Base-by-base conservation (phyloP, 2,888 invertebrate species). In the Drosophila paramelanica region DNA sequence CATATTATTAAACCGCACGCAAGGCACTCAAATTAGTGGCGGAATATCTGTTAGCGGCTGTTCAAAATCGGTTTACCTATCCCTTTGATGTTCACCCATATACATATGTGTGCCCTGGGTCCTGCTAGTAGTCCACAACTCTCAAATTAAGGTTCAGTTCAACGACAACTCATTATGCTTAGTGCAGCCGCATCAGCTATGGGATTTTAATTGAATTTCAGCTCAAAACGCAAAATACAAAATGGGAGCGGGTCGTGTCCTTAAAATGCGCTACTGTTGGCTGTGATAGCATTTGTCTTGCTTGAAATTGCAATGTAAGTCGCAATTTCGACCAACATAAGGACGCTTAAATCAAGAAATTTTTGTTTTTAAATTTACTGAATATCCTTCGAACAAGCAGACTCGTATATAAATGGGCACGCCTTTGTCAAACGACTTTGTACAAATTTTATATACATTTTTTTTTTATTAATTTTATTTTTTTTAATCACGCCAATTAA, bases 21-120 rank as follows among this genome's bases (percentile, higher is more conserved):
- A 23, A 62, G 77, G 66, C 50, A 61, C 68, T 71, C 67, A 88
- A 81, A 88, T 82, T 82, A 85, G 88, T 85, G 82, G 77, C 53
- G 41, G 27, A 27, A 64, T 51, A 51, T 58, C 58, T 53, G 57
- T 42, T 46, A 42, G 52, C 52, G 46, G 72, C 66, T 67, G 76
- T 53, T 67, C 65, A 69, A 70, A 79, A 79, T 67, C 79, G 61
- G 67, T 71, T 75, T 66, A 82, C 73, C 83, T 73, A 79, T 79
- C 70, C 65, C 80, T 88, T 88, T 88, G 88, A 85, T 82, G 82
- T 84, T 38, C 17, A 50, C 27, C 50, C 72, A 64, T 67, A 36
- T 51, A 56, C 23, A 23, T 59, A 47, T 41, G 76, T 57, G 52
- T 33, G 77, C 77, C 66, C 43, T 38, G 38, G 58, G 81, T 27